phyloP scores from a whole-genome alignment of 2,888 invertebrate genomes.

The Patella caerulea region DNA sequence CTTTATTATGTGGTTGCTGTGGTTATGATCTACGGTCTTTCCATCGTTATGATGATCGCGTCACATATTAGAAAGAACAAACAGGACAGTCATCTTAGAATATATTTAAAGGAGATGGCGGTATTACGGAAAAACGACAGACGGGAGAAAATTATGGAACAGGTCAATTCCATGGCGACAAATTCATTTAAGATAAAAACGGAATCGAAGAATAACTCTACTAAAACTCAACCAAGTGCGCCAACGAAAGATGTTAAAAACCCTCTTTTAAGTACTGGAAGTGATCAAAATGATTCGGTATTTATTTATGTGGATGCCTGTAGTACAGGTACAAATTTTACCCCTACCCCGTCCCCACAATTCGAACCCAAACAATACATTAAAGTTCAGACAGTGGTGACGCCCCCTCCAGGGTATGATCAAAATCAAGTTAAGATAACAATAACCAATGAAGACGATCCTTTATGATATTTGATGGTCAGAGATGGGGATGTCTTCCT shows the following conservation, averaged over 20 bases:
- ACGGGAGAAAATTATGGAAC: constrained; percentile 58
- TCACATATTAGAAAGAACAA: constrained; percentile 69
- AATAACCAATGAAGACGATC: neutral
- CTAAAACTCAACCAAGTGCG: constrained; percentile 26
- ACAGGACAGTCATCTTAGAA: constrained; percentile 65
- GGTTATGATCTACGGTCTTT: constrained; percentile 68
- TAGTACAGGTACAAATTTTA: neutral
- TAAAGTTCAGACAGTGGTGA: neutral
- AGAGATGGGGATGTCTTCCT: constrained; percentile 2
- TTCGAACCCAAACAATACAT: neutral
- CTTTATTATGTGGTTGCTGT: constrained; percentile 70
- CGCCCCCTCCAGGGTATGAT: neutral
- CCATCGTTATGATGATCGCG: constrained; percentile 70
- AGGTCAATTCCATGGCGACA: constrained; percentile 47
- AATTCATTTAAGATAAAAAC: constrained; percentile 31
- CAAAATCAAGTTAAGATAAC: neutral
- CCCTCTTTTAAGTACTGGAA: constrained; percentile 20
- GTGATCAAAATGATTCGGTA: constrained; percentile 49
- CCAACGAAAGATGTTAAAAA: constrained; percentile 22
- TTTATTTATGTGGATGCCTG: constrained; percentile 33
- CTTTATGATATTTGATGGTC: neutral
- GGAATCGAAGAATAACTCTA: constrained; percentile 12
- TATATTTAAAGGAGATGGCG: constrained; percentile 68
- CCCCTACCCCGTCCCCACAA: neutral
- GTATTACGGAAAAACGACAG: constrained; percentile 60